These are phyloP conservation scores for Metopia argyrocephala DNA, from an alignment of 2,888 invertebrate species.

Conservation along the genomic window DNA sequence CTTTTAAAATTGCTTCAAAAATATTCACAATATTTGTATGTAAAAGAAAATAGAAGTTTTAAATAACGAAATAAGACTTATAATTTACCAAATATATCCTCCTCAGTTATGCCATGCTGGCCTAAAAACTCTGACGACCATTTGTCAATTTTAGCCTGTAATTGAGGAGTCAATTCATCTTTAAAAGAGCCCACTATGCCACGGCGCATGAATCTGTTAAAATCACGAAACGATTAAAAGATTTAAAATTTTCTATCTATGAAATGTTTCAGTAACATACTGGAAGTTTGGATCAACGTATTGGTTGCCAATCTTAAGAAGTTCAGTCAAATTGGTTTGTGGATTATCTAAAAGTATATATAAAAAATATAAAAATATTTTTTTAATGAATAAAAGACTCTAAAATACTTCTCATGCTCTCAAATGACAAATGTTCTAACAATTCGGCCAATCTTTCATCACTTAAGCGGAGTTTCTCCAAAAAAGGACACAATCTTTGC, in stretches of 20 bases:
- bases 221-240: too few species aligned
- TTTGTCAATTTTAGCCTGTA: constrained; percentile 57
- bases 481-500: constrained; percentile 44
- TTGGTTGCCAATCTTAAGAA: constrained; percentile 20
- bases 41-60: too few species aligned
- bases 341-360: constrained; percentile 35
- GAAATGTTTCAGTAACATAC: constrained; percentile 39
- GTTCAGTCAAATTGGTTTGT: constrained; percentile 42
- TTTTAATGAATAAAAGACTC: background rate
- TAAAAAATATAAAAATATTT: constrained; percentile 12
- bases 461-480: constrained; percentile 35
- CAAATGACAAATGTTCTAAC: constrained; percentile 64
- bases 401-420: constrained; percentile 64
- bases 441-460: constrained; percentile 50
- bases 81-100: constrained; percentile 64
- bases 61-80: constrained; percentile 22
- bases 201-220: constrained; percentile 66
- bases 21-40: too few species aligned
- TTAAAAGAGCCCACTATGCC: constrained; percentile 66
- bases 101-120: constrained; percentile 55
- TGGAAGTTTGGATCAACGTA: constrained; percentile 45
- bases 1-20: too few species aligned
- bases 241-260: too few species aligned
- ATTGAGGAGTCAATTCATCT: constrained; percentile 61
- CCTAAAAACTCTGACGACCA: constrained; percentile 54